Conservation (phyloP, 2,888 invertebrate genomes). For the Sminthurinus aureus region DNA sequence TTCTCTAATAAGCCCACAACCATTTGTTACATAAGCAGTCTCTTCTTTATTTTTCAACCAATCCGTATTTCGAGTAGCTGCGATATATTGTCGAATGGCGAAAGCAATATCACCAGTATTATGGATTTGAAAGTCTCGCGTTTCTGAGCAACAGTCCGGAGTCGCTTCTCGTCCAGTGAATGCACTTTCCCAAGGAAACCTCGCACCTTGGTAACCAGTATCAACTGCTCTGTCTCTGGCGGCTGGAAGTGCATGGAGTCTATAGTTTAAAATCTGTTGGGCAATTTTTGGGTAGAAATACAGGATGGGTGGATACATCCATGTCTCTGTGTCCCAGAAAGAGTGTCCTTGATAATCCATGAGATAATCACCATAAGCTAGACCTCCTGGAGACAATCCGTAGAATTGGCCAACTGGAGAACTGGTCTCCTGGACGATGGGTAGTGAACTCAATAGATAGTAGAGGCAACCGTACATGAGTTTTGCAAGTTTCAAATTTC, state of each 20-base stretch:
- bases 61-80: constrained; percentile 51
- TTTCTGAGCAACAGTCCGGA: constrained; percentile 60
- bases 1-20: constrained; percentile 56
- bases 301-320: constrained; percentile 59
- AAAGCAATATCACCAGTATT: constrained; percentile 59
- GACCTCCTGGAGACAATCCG: constrained; percentile 59
- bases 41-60: constrained; percentile 49
- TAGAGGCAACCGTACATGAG: constrained; percentile 58
- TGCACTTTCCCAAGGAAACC: constrained; percentile 60
- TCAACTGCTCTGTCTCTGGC: constrained; percentile 55
- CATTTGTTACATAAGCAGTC: constrained; percentile 47
- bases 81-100: constrained; percentile 58
- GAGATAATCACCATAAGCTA: constrained; percentile 55
- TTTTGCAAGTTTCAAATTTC: constrained; percentile 56
- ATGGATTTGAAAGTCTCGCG: constrained; percentile 58
- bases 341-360: constrained; percentile 59
- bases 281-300: constrained; percentile 58
- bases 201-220: constrained; percentile 51
- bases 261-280: constrained; percentile 57
- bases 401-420: constrained; percentile 51
- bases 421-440: constrained; percentile 46
- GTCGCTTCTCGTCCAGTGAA: constrained; percentile 60
- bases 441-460: constrained; percentile 59
- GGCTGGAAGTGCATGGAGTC: constrained; percentile 50
- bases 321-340: constrained; percentile 60